Conservation (phyloP, 1,140 invertebrate genomes). For the Nephotettix cincticeps region DNA sequence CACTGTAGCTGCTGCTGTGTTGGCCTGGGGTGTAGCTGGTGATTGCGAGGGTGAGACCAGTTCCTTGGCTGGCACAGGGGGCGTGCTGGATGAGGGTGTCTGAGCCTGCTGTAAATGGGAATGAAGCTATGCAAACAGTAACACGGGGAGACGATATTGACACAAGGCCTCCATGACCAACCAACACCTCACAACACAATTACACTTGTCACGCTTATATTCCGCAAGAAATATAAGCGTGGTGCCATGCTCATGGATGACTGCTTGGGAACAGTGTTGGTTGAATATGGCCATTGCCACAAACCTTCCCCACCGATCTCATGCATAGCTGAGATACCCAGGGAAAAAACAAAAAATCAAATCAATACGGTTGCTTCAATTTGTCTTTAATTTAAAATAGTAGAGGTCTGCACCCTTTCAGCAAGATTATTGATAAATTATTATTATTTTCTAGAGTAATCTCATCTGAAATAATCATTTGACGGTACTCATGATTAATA, state of each 20-base stretch:
- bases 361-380: neutral
- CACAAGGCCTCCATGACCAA: slow-evolving; percentile 34
- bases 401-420: neutral
- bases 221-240: neutral
- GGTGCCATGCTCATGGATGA: neutral
- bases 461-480: too few relatives aligned
- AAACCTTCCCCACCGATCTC: slow-evolving; percentile 28
- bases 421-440: too few relatives aligned
- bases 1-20: neutral
- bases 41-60: slow-evolving; percentile 7
- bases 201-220: neutral
- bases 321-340: slow-evolving; percentile 27
- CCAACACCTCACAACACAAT: slow-evolving; percentile 34
- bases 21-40: slow-evolving; percentile 11
- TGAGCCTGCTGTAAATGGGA: slow-evolving; percentile 24
- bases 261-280: slow-evolving; percentile 29
- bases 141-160: slow-evolving; percentile 32
- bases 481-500: too few relatives aligned
- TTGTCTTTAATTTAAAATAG: neutral
- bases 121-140: slow-evolving; percentile 33
- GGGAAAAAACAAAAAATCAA: slow-evolving; percentile 21
- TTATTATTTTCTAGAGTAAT: too few relatives aligned
- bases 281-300: slow-evolving; percentile 30
- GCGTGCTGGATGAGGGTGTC: slow-evolving; percentile 6
- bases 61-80: neutral